Evolutionary conservation across 2,113 vertebrate species (phyloP).

Genomic region (Neolamprologus sp.): DNA sequence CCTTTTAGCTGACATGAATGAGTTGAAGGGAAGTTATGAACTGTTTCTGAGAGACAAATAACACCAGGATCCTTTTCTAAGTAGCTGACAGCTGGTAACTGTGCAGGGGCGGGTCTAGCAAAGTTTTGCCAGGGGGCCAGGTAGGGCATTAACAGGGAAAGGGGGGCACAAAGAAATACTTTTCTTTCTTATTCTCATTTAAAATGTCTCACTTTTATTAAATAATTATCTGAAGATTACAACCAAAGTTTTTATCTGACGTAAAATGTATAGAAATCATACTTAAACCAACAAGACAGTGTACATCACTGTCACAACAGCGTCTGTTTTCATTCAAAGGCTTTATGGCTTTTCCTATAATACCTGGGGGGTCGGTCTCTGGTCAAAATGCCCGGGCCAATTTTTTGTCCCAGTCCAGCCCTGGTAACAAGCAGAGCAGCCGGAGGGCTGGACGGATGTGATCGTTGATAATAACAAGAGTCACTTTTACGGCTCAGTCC

Average conservation of each 20-base stretch:
- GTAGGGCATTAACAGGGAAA: background rate
- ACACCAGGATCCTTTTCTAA: rapidly evolving
- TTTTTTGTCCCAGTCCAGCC: background rate
- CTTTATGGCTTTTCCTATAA: background rate
- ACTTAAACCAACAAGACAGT: background rate
- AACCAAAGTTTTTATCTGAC: background rate
- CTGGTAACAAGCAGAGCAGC: background rate
- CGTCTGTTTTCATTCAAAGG: background rate
- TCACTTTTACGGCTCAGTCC: background rate
- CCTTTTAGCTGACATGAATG: too few species aligned
- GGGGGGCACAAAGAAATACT: rapidly evolving
- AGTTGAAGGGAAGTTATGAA: background rate
- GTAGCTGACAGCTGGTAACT: background rate
- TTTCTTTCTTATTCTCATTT: background rate
- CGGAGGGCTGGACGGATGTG: background rate
- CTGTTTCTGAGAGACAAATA: background rate
- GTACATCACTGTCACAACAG: background rate
- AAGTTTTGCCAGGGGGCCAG: rapidly evolving
- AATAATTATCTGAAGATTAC: background rate
- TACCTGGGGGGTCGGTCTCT: background rate
- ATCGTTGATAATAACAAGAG: background rate
- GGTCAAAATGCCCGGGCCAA: background rate
- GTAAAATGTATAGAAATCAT: background rate
- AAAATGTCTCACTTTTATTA: rapidly evolving
- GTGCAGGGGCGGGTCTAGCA: rapidly evolving